Evolutionary conservation across 2,888 invertebrate genomes (phyloP), one percentile per base, ranked within the genome.

Genomic region (Tachina lurida): DNA sequence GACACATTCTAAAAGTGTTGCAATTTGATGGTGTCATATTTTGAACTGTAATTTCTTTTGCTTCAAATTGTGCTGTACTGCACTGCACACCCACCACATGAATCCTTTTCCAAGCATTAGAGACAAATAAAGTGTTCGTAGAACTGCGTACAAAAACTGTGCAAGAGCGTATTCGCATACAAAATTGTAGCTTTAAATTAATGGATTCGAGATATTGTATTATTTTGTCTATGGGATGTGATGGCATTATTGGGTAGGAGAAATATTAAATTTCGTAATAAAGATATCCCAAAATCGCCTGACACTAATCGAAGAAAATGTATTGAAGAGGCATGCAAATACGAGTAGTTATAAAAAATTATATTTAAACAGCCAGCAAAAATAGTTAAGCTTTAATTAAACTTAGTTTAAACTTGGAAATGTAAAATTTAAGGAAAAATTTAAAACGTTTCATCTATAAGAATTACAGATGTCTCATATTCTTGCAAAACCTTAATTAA

Each of bases 11-110:
- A 62, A 71, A 49, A 74, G 43, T 75, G 60, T 75, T 79, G 60
- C 82, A 71, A 60, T 77, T 78, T 76, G 76, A 76, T 81, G 81
- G 77, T 77, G 77, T 77, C 74, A 81, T 85, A 77, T 81, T 74
- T 68, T 67, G 56, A 76, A 74, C 58, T 85, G 70, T 74, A 77
- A 73, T 63, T 71, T 79, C 45, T 63, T 65, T 73, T 41, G 15
- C 39, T 17, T 54, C 56, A 22, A 31, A 31, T 7, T 3, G 49
- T 39, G 13, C 39, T 47, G 17, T 58, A 12, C 5, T 31, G 12
- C n/a, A 47, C 5, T 31, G 12, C n/a, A 47, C 71, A 71, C 41
- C 63, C 39, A 47, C 45, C 41, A 8, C 70, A 68, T 65, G 31
- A 54, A 65, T 52, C 45, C 54, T 45, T 65, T 76, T 76, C 31